Percentiles rank a stretch among this genome's conserved stretches.
phyloP scores from a whole-genome alignment of 2,888 invertebrate genomes.

The Agriotes lineatus region DNA sequence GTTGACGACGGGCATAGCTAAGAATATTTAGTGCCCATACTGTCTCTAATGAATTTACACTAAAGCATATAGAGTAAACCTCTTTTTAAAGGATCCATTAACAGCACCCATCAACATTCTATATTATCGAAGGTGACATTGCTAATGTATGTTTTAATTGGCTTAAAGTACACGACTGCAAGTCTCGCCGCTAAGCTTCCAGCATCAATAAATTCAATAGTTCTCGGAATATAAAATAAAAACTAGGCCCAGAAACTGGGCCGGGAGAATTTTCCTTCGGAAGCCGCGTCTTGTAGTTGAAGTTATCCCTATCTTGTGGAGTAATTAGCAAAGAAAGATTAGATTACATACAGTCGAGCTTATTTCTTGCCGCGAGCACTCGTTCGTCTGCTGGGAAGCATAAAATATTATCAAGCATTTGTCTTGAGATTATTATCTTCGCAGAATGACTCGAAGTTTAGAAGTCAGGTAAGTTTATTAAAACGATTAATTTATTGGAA shows the following conservation, averaged over 20 bases:
- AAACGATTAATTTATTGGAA: constrained; percentile 40
- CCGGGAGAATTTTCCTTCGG: constrained; percentile 19
- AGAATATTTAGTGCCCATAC: too few species aligned
- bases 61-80: too few species aligned
- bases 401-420: constrained; percentile 58
- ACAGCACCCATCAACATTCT: too few species aligned
- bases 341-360: constrained; percentile 54
- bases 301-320: constrained; percentile 47
- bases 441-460: constrained; percentile 43
- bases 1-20: too few species aligned
- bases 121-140: too few species aligned
- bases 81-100: too few species aligned
- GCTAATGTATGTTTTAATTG: too few species aligned
- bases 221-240: background rate
- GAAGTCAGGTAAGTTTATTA: constrained; percentile 46
- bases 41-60: too few species aligned
- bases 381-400: constrained; percentile 53
- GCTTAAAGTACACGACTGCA: too few species aligned
- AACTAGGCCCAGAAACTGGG: constrained; percentile 1
- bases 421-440: constrained; percentile 53
- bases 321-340: constrained; percentile 56
- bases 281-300: constrained; percentile 36
- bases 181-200: too few species aligned
- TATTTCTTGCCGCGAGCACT: constrained; percentile 52
- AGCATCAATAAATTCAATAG: too few species aligned